Evolutionary conservation across 2,888 invertebrate genomes (phyloP).

Genomic region (Notocelia uddmanniana): DNA sequence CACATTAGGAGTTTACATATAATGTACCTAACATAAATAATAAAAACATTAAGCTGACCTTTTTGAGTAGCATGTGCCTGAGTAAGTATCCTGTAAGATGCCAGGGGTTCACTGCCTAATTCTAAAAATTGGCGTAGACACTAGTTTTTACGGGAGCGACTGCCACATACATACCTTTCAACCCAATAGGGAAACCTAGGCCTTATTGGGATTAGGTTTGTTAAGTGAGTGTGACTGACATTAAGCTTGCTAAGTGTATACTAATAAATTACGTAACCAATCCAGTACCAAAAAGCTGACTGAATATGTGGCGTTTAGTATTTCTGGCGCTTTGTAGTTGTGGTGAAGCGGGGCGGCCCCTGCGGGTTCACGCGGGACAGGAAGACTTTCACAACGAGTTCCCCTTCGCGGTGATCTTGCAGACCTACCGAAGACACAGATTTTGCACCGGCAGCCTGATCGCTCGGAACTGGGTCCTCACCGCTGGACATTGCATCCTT

Average conservation of each 20-base stretch:
- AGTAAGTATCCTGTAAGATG: too few species aligned
- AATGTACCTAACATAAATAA: background rate
- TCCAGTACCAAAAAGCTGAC: background rate
- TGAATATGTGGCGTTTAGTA: background rate
- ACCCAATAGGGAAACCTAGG: too few species aligned
- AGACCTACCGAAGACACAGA: background rate
- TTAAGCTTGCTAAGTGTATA: background rate
- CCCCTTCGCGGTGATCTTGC: slow-evolving; percentile 3
- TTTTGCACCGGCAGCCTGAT: slow-evolving; percentile 13
- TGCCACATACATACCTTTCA: too few species aligned
- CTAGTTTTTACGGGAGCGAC: too few species aligned
- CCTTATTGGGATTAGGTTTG: too few species aligned
- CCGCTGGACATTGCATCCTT: background rate
- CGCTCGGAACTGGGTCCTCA: slow-evolving; percentile 7
- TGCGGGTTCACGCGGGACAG: background rate
- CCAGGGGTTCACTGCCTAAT: too few species aligned
- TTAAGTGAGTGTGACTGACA: too few species aligned
- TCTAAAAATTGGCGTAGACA: too few species aligned
- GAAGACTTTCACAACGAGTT: slow-evolving; percentile 9
- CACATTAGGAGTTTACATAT: background rate
- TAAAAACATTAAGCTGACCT: too few species aligned
- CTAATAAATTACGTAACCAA: too few species aligned
- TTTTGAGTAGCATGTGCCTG: too few species aligned
- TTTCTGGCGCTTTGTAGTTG: background rate
- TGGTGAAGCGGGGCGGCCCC: background rate